Conservation (phyloP, 2,888 invertebrate genomes). For the Netelia virgata region DNA sequence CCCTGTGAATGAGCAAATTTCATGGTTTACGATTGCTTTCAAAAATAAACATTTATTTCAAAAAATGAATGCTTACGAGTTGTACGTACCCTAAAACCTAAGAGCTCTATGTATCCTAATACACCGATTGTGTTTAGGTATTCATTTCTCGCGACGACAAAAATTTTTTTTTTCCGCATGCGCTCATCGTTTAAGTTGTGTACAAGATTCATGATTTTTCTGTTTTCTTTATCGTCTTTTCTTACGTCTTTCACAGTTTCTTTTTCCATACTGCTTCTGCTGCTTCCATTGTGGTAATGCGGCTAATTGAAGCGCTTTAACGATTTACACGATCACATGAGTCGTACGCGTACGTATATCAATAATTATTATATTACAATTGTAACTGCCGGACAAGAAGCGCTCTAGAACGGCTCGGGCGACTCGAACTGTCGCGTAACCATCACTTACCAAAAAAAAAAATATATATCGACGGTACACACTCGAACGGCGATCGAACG, state of each 20-base stretch:
- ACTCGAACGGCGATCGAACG: not conserved
- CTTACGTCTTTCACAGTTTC: constrained; percentile 44
- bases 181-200: constrained; percentile 71
- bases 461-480: not conserved
- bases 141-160: constrained; percentile 54
- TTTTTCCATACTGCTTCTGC: constrained; percentile 26
- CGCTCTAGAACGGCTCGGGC: constrained; percentile 8
- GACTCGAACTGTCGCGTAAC: constrained; percentile 36
- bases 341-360: constrained; percentile 75
- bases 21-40: constrained; percentile 80
- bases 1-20: constrained; percentile 13
- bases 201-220: constrained; percentile 72
- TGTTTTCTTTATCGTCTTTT: constrained; percentile 34
- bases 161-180: constrained; percentile 32
- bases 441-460: constrained; percentile 70
- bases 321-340: constrained; percentile 78
- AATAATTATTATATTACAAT: constrained; percentile 74
- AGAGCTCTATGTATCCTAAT: constrained; percentile 78
- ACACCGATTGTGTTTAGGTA: constrained; percentile 80
- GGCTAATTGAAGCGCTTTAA: constrained; percentile 71
- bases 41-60: constrained; percentile 85
- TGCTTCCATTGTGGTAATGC: constrained; percentile 30
- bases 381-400: constrained; percentile 69
- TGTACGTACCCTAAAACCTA: constrained; percentile 82
- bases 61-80: constrained; percentile 84